Evolutionary conservation across 2,113 vertebrate genomes (phyloP), one percentile per base, ranked within the genome.

Genomic region (Miniopterus natalensis): DNA sequence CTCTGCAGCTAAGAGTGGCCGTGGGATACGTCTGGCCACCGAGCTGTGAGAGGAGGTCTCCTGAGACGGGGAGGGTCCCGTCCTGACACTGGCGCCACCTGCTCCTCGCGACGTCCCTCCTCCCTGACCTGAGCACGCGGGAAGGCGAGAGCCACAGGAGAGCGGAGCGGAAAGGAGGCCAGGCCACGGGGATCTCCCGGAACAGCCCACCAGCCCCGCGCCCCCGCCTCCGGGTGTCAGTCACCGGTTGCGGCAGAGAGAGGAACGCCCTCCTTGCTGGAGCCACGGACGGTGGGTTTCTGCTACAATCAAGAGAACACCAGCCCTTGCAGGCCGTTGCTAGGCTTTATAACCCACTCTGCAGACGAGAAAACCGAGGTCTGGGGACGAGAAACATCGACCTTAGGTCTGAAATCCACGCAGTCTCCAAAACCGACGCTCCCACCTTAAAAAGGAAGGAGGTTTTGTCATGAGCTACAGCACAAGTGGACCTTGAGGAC

Each of bases 41-140:
- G 40, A 66, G 31, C 27, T 12, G 74, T 6, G n/a, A 74, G 55
- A 63, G 21, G 11, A 59, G 25, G 21, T 57, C 25, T 53, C 8
- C 27, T 0, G 5, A 11, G 36, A 25, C 11, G 3, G n/a, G 31
- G 47, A 6, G 57, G 55, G 9, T 1, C 8, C 13, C 40, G 36
- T 25, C 6, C 83, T 9, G 17, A 20, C 1, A 8, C 14, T 29
- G 40, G 25, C 25, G 6, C 18, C 20, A 8, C 53, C n/a, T 9
- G 0, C 7, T 31, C 29, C 23, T 75, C n/a, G 17, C 20, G 47
- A 5, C 14, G 55, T n/a, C 4, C 29, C 66, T 45, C 45, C 27
- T 63, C 84, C 65, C 73, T 55, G 73, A 61, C 5, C 8, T 5
- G 8, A 31, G 40, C 8, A 1, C 10, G 21, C 15, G 21, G 29